Evolutionary conservation across 64 coral and sea anemone genomes (phyloP).

Genomic region (Montipora cactus): DNA sequence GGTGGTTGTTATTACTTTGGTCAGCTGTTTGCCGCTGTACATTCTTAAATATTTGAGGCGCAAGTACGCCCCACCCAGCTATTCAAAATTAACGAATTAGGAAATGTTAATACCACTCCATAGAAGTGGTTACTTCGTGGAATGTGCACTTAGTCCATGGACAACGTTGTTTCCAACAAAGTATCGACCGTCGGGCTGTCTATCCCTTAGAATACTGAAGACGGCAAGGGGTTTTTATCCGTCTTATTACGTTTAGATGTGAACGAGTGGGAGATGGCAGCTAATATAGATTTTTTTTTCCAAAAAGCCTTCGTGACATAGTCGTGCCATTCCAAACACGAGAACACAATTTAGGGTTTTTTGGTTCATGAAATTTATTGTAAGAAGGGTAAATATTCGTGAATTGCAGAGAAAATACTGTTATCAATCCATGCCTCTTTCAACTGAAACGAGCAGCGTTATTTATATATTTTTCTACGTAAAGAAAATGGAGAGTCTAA

Average conservation of each 20-base stretch:
- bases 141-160: neutral
- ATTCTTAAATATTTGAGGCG: slow-evolving; percentile 93
- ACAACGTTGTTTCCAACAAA: too few relatives aligned
- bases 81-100: slow-evolving; percentile 94
- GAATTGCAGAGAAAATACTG: neutral
- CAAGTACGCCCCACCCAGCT: slow-evolving; percentile 98
- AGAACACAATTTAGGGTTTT: neutral
- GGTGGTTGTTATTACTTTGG: slow-evolving; percentile 92
- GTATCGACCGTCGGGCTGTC: too few relatives aligned
- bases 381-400: neutral
- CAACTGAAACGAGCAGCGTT: neutral
- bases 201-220: too few relatives aligned
- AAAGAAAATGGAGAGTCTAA: neutral
- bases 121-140: neutral
- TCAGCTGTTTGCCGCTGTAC: slow-evolving; percentile 98
- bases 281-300: too few relatives aligned
- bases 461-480: neutral
- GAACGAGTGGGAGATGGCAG: too few relatives aligned
- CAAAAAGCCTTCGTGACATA: too few relatives aligned
- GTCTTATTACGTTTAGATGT: too few relatives aligned
- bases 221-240: too few relatives aligned
- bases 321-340: too few relatives aligned
- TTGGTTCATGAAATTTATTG: neutral
- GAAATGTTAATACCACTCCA: neutral
- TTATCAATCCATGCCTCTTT: neutral